phyloP scores from a whole-genome alignment of 2,888 invertebrate genomes.

The Chrysolina americana region DNA sequence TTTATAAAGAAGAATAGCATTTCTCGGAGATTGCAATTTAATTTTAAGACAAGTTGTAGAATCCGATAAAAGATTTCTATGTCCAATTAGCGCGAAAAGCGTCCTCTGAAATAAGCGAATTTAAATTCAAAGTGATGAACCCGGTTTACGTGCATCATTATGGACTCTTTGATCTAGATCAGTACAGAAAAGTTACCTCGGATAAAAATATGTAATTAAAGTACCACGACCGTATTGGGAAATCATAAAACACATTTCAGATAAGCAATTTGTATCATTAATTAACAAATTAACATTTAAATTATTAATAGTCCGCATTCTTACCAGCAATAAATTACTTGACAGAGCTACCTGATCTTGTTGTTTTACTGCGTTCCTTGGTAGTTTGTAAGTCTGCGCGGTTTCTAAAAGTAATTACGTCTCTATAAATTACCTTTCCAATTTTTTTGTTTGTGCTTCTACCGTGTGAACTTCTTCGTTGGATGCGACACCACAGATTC shows the following conservation, averaged over 20 bases:
- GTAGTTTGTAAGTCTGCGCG: conserved; percentile 45
- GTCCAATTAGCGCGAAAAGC: conserved; percentile 55
- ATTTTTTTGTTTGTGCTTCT: conserved; percentile 41
- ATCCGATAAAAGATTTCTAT: conserved; percentile 51
- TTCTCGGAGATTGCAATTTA: conserved; percentile 51
- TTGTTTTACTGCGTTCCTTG: conserved; percentile 46
- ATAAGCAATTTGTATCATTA: conserved; percentile 71
- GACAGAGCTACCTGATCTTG: conserved; percentile 58
- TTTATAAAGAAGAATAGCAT: conserved; percentile 47
- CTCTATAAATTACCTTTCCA: conserved; percentile 55
- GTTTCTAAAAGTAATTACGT: conserved; percentile 58
- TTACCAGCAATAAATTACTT: conserved; percentile 64
- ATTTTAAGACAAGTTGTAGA: conserved; percentile 52
- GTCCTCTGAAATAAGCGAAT: conserved; percentile 58
- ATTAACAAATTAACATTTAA: conserved; percentile 72
- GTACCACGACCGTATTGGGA: conserved; percentile 59
- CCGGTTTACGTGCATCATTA: conserved; percentile 54
- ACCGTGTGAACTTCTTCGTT: conserved; percentile 49
- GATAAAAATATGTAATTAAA: conserved; percentile 59
- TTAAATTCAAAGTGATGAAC: conserved; percentile 59
- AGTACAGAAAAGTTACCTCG: conserved; percentile 48
- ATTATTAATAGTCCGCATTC: conserved; percentile 70
- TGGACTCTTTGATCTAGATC: conserved; percentile 59
- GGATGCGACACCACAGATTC: conserved; percentile 38
- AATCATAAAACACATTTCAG: conserved; percentile 68